Conservation (phyloP, 2,797 vertebrate species). For the Pangasius sanitwongsei region DNA sequence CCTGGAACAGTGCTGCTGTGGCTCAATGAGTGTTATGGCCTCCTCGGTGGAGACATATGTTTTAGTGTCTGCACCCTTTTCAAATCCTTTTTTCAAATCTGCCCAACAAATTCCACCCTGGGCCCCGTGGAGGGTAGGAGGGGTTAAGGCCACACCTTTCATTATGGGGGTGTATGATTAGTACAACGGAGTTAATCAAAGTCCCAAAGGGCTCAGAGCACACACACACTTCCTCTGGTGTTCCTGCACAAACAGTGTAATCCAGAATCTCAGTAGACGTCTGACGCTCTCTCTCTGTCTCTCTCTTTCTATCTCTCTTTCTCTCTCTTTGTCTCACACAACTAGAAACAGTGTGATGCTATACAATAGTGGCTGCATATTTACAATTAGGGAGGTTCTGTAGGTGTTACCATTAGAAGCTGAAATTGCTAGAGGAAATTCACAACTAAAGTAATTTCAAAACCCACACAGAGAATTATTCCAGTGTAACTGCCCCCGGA, state of each 20-base stretch:
- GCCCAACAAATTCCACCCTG: slow-evolving; percentile 70
- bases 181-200: slow-evolving; percentile 68
- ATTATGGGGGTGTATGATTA: slow-evolving; percentile 64
- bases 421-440: slow-evolving; percentile 18
- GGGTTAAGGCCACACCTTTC: slow-evolving; percentile 60
- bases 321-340: neutral
- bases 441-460: neutral
- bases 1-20: slow-evolving; percentile 40
- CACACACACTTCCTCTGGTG: slow-evolving; percentile 38
- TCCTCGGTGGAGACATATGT: slow-evolving; percentile 78
- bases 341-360: neutral
- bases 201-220: slow-evolving; percentile 44
- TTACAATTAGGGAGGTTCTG: neutral
- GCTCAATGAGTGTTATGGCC: slow-evolving; percentile 73
- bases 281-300: neutral
- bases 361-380: neutral
- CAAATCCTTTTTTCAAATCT: slow-evolving; percentile 81
- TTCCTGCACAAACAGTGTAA: slow-evolving; percentile 57
- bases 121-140: slow-evolving; percentile 61
- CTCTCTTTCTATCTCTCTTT: neutral
- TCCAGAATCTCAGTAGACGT: slow-evolving; percentile 31
- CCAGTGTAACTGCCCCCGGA: neutral
- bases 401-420: neutral
- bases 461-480: slow-evolving; percentile 10
- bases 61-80: slow-evolving; percentile 75